Base-by-base conservation (phyloP, 2,888 invertebrate species). In the Formica aserva region DNA sequence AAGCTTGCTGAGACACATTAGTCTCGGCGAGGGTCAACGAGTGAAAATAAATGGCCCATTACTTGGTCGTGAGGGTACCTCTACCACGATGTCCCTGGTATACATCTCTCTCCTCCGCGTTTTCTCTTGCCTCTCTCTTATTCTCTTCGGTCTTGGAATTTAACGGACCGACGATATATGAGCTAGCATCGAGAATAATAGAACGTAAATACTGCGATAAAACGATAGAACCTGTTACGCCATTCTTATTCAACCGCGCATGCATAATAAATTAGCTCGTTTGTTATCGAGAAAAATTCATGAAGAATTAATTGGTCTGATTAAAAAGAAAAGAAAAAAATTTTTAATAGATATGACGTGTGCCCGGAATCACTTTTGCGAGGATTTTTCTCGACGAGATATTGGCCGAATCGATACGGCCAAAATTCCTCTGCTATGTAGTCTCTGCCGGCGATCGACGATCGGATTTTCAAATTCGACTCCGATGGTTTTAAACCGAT, bases 31-130 rank as follows among this genome's bases (percentile, higher is more conserved):
- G 91, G 91, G 91, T 91, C 92, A 92, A 91, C 91, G 90, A 91
- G 91, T 91, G 91, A 91, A 91, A 91, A 91, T 91, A 91, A 91
- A 91, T 91, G 91, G 91, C 85, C 90, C 92, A 91, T 91, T 91
- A 91, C 90, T 86, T 88, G 88, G 80, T 86, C 60, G 83, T 83
- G 88, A 88, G 87, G 75, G 78, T 76, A 84, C 83, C 83, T 85
- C 66, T 71, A 67, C 83, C 66, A 80, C 82, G 63, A 85, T 80
- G 72, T 86, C 83, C 57, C 66, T 55, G 52, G 66, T 57, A 83
- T 85, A 84, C 85, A 29, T 76, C 82, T 85, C 45, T 65, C 78
- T 71, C 67, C 55, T 38, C 60, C 65, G 78, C 78, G 81, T 82
- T 65, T 86, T 88, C 84, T 69, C 22, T 32, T 57, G 84, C 62